Conservation (phyloP, 2,888 invertebrate species). For the Rhogogaster chlorosoma region DNA sequence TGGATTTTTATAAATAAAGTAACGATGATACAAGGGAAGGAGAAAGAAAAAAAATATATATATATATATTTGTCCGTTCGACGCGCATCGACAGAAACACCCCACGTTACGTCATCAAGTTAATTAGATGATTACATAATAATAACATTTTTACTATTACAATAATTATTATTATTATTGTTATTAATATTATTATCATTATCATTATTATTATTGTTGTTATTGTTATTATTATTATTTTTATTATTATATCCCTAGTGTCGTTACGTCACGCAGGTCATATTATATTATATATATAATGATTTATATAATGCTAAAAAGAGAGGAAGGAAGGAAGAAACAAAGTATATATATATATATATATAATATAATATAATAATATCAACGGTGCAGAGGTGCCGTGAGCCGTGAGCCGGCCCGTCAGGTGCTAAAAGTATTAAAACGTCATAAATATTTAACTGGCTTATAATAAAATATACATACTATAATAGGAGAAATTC, state of each 20-base stretch:
- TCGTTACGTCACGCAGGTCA: not conserved
- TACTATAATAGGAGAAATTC: not conserved
- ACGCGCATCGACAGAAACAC: not conserved
- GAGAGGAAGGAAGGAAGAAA: not conserved
- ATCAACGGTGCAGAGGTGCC: conserved; percentile 51
- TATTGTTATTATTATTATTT: not conserved
- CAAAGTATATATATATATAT: not conserved
- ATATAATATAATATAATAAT: conserved; percentile 8
- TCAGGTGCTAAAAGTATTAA: conserved; percentile 73
- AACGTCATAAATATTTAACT: conserved; percentile 38
- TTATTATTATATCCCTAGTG: not conserved
- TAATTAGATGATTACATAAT: conserved; percentile 61
- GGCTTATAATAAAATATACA: not conserved
- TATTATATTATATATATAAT: conserved; percentile 15
- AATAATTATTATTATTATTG: not conserved
- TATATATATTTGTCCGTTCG: not conserved
- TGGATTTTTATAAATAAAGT: not conserved
- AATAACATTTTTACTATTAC: not conserved
- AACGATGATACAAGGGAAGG: not conserved
- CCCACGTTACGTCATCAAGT: conserved; percentile 63
- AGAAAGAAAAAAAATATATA: no score
- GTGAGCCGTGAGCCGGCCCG: conserved; percentile 67
- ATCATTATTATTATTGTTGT: not conserved
- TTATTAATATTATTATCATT: not conserved
- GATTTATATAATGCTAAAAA: not conserved